Evolutionary conservation across 2,888 invertebrate genomes (phyloP), one percentile per base, ranked within the genome.

Genomic region (Dorcus parallelipipedus): DNA sequence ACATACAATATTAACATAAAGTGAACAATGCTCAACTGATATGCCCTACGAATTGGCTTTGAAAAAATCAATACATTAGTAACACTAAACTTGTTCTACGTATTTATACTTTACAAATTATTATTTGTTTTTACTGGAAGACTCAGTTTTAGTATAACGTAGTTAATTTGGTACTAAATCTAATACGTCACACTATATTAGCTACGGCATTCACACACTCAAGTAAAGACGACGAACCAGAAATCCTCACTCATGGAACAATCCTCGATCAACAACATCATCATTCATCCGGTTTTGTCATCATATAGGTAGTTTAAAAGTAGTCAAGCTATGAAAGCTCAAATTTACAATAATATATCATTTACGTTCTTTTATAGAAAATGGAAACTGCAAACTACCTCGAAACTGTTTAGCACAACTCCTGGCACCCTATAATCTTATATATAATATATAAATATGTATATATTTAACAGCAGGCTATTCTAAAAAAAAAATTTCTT

Each of bases 71-170:
- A 67, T 68, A 67, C 66, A 65, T 69, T 64, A 64, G 62, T 67
- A 63, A 59, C 60, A 67, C 68, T 69, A 59, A 63, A 66, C 66
- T 63, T 62, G 56, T 51, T 59, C 58, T 59, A 62, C 53, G 53
- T 55, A 54, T 60, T 60, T 58, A 68, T 74, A 72, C 74, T 77
- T 78, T 78, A 78, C 72, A 76, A 74, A 76, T 78, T 74, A 78
- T 78, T 79, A 78, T 78, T 78, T 79, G 78, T 78, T 77, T 78
- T 77, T 77, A 73, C 70, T 79, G 79, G 79, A 79, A 79, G 79
- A 79, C 79, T 78, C 73, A 73, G 77, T 78, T 77, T 76, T 75
- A 75, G 75, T 73, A 73, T 65, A 65, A 67, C 69, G 64, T 64
- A 67, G 63, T 65, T 61, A 64, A 59, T 60, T 61, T 64, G 55